Conservation (phyloP, 30 jellyfish, hydroid and myxozoan species). For the Turritopsis rubra region DNA sequence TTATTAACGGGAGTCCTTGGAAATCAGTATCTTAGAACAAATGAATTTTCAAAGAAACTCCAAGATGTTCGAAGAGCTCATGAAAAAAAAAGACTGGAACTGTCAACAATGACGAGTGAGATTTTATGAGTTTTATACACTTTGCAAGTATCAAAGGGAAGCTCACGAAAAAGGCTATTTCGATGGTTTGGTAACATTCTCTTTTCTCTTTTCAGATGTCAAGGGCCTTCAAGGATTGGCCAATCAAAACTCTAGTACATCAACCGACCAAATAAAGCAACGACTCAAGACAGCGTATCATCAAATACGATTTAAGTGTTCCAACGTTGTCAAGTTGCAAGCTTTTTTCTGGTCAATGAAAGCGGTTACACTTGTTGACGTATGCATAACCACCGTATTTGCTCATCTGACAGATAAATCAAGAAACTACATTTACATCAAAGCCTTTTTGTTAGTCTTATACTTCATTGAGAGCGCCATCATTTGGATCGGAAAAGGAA, state of each 20-base stretch:
- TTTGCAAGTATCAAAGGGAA: neutral
- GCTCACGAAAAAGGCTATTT: neutral
- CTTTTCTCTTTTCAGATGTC: neutral
- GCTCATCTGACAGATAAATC: neutral
- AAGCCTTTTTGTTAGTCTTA: neutral
- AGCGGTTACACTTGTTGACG: conserved; percentile 5
- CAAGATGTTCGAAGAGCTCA: neutral
- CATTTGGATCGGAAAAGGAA: conserved; percentile 36
- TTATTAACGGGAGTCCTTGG: conserved; percentile 75
- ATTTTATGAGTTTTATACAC: neutral
- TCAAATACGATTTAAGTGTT: neutral
- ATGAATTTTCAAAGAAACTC: conserved; percentile 26
- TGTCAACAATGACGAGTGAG: neutral
- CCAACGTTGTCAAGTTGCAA: conserved; percentile 17
- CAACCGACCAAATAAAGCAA: neutral
- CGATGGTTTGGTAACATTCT: neutral
- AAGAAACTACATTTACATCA: conserved; percentile 2
- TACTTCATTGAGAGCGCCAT: conserved; percentile 34
- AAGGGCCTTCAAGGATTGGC: neutral
- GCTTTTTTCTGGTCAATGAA: conserved; percentile 25
- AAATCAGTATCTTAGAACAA: conserved; percentile 61
- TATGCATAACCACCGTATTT: neutral
- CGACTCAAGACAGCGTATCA: neutral
- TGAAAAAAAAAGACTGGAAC: neutral
- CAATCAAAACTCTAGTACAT: too few relatives aligned